A percentile compares a stretch with the other conserved stretches of the same genome.
Conservation (phyloP, 2,113 vertebrate genomes). For the Perca schrenkii region DNA sequence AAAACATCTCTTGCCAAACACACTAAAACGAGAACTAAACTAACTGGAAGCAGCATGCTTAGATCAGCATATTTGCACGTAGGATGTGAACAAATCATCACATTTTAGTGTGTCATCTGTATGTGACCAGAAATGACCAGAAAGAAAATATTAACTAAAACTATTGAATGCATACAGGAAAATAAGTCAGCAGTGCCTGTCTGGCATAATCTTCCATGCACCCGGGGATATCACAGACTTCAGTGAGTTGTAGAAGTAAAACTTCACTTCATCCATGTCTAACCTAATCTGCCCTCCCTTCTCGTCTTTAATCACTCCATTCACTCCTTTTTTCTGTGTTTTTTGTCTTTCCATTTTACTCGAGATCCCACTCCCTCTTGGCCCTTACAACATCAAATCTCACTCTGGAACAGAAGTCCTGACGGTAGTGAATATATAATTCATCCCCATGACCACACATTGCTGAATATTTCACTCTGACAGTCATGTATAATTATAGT, state of each 20-base stretch:
- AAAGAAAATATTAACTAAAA: background rate
- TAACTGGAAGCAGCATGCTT: slow-evolving; percentile 5
- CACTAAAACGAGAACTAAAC: slow-evolving; percentile 51
- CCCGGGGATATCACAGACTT: slow-evolving; percentile 28
- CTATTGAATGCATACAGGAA: background rate
- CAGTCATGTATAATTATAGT: slow-evolving; percentile 76
- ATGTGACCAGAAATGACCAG: background rate
- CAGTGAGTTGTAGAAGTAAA: slow-evolving; percentile 24
- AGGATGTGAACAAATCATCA: background rate
- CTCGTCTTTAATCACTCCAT: slow-evolving; percentile 40
- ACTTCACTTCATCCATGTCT: slow-evolving; percentile 36
- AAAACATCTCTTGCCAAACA: slow-evolving; percentile 34
- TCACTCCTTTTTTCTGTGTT: slow-evolving; percentile 39
- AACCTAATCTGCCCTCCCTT: slow-evolving; percentile 41
- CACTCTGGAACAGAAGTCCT: slow-evolving; percentile 60
- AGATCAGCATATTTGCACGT: slow-evolving; percentile 13
- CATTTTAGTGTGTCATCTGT: background rate
- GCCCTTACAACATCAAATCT: slow-evolving; percentile 59
- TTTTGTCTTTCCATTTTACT: slow-evolving; percentile 31
- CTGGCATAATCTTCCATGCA: slow-evolving; percentile 23
- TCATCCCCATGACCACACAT: slow-evolving; percentile 69
- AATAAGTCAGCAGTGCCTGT: background rate
- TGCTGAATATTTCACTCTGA: slow-evolving; percentile 71
- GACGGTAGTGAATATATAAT: slow-evolving; percentile 69
- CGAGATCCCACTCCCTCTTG: slow-evolving; percentile 15